Evolutionary conservation across 1,140 invertebrate genomes (phyloP), one percentile per base, ranked within the genome.

Genomic region (Drosophila teissieri): DNA sequence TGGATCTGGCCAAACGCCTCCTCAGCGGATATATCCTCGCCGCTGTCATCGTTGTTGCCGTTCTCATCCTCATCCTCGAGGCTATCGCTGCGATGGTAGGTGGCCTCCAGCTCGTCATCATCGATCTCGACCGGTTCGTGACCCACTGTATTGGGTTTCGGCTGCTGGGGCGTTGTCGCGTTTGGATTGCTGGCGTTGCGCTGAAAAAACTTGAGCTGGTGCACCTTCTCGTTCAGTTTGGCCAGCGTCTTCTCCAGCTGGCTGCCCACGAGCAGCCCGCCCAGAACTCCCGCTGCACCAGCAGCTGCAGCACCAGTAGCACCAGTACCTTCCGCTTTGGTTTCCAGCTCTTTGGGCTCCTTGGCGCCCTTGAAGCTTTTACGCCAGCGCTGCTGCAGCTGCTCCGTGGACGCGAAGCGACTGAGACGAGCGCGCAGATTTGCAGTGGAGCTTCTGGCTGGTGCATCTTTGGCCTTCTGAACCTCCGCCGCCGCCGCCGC

Each of bases 131-230:
- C 39, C 44, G 86, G 80, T 27, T 90, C 85, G 22, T 76, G 85
- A 6, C 84, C 86, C 31, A 90, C 77, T 0, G 80, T 89, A 17
- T 81, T 90, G 40, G 74, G 73, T 45, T 90, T 81, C 10, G 69
- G 70, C 8, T 27, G 6, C 44, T 12, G 19, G 37, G 19, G 3
- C 19, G 14, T 37, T 46, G n/a, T n/a, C 27, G 27, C 27, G 39
- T 45, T 34, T 48, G 31, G 27, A 5, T 12, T 45, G 15, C 8
- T 53, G 34, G 12, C 48, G 67, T 56, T 36, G 11, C 77, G 74
- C 55, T 78, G 79, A 70, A 91, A 86, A 58, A 90, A 86, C 77
- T 90, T 91, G 1, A 91, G 55, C 27, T 92, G 69, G 2, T 91
- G 90, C 80, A 91, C 67, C 42, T 84, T 83, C 17, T 86, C 84